Evolutionary conservation across 2,888 invertebrate species (phyloP).

Genomic region (Agrochola lychnidis): DNA sequence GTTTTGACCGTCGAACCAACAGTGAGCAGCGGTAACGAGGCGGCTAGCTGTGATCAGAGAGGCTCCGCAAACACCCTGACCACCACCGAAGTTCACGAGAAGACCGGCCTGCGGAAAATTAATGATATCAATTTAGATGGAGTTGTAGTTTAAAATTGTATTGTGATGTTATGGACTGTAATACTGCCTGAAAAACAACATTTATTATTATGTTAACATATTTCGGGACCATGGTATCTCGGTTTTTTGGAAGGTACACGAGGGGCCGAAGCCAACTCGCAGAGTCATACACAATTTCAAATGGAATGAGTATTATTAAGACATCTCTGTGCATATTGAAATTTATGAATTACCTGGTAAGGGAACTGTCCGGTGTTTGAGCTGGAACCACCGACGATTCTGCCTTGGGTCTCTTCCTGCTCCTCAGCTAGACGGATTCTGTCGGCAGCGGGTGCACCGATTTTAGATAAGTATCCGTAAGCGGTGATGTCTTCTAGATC

Average conservation of each 20-base stretch:
- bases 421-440: conserved; percentile 57
- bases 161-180: not conserved
- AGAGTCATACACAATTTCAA: not conserved
- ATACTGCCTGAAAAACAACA: not conserved
- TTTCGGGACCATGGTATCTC: not conserved
- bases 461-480: conserved; percentile 61
- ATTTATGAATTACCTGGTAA: conserved; percentile 61
- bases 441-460: conserved; percentile 64
- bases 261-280: not conserved
- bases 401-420: conserved; percentile 35
- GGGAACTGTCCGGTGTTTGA: conserved; percentile 63
- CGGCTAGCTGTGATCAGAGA: conserved; percentile 70
- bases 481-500: conserved; percentile 60
- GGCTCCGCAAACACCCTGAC: conserved; percentile 76
- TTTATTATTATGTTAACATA: not conserved
- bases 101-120: conserved; percentile 57
- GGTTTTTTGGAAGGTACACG: not conserved
- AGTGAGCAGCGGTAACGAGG: conserved; percentile 80
- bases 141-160: not conserved
- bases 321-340: not conserved
- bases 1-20: conserved; percentile 78
- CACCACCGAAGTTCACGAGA: conserved; percentile 31
- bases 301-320: not conserved
- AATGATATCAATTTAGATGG: not conserved
- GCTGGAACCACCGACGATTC: conserved; percentile 66